Percentiles rank a stretch among this genome's conserved stretches.
These are phyloP conservation scores for Drosophila setifemur DNA, from an alignment of 1,140 invertebrate genomes.

Conservation along the genomic window DNA sequence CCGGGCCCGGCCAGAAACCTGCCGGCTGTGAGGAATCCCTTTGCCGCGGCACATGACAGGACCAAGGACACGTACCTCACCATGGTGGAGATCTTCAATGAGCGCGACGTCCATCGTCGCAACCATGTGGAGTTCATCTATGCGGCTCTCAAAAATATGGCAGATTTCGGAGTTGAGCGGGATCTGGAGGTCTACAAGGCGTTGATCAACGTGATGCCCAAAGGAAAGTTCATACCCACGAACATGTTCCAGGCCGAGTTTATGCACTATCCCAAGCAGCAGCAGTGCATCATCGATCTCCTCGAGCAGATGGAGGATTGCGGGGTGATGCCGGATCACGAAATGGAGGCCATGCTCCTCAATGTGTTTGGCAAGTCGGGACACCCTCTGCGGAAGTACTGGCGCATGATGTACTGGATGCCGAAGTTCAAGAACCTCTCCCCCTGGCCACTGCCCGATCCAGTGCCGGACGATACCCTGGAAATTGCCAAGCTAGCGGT, in stretches of 20 bases:
- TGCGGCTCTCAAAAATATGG: constrained; percentile 93
- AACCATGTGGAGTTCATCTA: constrained; percentile 98
- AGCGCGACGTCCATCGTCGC: constrained; percentile 85
- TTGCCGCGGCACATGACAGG: constrained; percentile 83
- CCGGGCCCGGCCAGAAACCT: constrained; percentile 38
- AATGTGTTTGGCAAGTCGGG: constrained; percentile 92
- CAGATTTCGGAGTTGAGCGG: constrained; percentile 94
- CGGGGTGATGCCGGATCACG: constrained; percentile 94
- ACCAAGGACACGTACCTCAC: constrained; percentile 89
- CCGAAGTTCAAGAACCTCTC: constrained; percentile 97
- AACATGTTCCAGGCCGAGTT: constrained; percentile 94
- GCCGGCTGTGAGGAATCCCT: constrained; percentile 64
- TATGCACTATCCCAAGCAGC: constrained; percentile 96
- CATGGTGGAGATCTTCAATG: constrained; percentile 88
- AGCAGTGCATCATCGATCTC: constrained; percentile 94
- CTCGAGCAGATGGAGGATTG: constrained; percentile 77
- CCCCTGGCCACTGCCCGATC: constrained; percentile 93
- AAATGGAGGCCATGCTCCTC: constrained; percentile 91
- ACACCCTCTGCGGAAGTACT: constrained; percentile 91
- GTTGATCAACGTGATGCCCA: constrained; percentile 95
- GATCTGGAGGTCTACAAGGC: constrained; percentile 96
- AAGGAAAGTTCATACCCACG: constrained; percentile 92
- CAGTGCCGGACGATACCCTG: constrained; percentile 88
- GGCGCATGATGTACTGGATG: constrained; percentile 99
- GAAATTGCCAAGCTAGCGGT: constrained; percentile 94